phyloP scores from a whole-genome alignment of 2,113 vertebrate species.

The Sminthopsis crassicaudata region DNA sequence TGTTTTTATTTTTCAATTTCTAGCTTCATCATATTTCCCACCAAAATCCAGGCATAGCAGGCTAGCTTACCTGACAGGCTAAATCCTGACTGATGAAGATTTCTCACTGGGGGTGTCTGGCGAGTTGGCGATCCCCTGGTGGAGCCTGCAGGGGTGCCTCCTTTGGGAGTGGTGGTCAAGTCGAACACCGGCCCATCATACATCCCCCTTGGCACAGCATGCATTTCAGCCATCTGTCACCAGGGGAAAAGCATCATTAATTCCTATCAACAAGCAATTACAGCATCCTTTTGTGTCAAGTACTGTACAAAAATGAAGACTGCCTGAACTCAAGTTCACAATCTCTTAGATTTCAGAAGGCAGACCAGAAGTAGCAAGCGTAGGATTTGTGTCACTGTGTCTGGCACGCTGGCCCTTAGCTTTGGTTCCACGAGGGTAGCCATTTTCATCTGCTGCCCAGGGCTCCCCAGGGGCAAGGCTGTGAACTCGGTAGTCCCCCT shows the following conservation, averaged over 20 bases:
- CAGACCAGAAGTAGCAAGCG: background rate
- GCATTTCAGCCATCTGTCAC: conserved; percentile 93
- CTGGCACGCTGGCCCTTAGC: background rate
- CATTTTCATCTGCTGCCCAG: no score
- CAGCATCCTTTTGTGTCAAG: background rate
- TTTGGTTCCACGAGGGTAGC: background rate
- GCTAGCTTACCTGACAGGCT: conserved; percentile 92
- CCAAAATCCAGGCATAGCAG: background rate
- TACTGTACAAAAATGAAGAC: background rate
- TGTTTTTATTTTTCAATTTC: background rate
- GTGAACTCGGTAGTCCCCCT: background rate
- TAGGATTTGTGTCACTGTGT: background rate
- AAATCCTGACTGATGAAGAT: conserved; percentile 98
- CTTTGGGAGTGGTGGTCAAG: conserved; percentile 93
- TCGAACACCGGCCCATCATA: conserved; percentile 98
- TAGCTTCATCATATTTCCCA: background rate
- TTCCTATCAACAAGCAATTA: background rate
- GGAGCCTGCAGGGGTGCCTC: conserved; percentile 93
- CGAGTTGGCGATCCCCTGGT: conserved; percentile 94
- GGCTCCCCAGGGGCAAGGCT: background rate
- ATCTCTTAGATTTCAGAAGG: background rate
- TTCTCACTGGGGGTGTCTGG: conserved; percentile 91
- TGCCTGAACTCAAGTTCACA: background rate
- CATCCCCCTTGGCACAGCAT: conserved; percentile 95
- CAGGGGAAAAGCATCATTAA: background rate